A percentile compares a stretch with the other conserved stretches of the same genome.
phyloP scores from a whole-genome alignment of 1,140 invertebrate genomes.

The Drosophila baimaii region DNA sequence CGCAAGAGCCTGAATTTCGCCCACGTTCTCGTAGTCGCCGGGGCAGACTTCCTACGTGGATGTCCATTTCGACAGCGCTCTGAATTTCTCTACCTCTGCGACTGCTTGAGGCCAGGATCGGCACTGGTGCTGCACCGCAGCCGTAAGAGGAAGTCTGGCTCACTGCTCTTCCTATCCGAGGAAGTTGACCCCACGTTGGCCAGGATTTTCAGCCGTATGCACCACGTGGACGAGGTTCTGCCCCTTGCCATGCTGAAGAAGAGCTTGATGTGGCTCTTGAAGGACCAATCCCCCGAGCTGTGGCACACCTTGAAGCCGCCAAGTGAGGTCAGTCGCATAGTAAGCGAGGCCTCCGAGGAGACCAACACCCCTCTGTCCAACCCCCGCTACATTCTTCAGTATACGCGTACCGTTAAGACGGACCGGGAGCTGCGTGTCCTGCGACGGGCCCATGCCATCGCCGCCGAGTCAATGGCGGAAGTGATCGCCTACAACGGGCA shows the following conservation, averaged over 20 bases:
- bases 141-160: conserved; percentile 1
- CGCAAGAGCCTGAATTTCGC: conserved; percentile 1
- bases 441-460: conserved; percentile 33
- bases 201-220: conserved; percentile 18
- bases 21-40: conserved; percentile 49
- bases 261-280: conserved; percentile 2
- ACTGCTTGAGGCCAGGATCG: conserved; percentile 44
- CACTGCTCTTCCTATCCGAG: conserved; percentile 33
- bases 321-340: conserved; percentile 5
- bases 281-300: conserved; percentile 26
- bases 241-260: conserved; percentile 20
- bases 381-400: conserved; percentile 26
- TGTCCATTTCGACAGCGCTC: conserved; percentile 26
- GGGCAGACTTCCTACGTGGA: not conserved
- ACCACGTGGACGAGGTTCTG: conserved; percentile 51
- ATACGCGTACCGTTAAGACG: conserved; percentile 45
- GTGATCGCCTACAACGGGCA: conserved; percentile 28
- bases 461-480: conserved; percentile 46
- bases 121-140: conserved; percentile 43
- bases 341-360: conserved; percentile 28
- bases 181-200: conserved; percentile 16
- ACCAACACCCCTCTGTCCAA: conserved; percentile 18
- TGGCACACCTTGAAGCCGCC: conserved; percentile 28
- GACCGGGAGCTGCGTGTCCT: conserved; percentile 24
- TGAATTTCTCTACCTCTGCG: conserved; percentile 58